Evolutionary conservation across 2,113 vertebrate species (phyloP), one percentile per base, ranked within the genome.

Genomic region (Chionis minor): DNA sequence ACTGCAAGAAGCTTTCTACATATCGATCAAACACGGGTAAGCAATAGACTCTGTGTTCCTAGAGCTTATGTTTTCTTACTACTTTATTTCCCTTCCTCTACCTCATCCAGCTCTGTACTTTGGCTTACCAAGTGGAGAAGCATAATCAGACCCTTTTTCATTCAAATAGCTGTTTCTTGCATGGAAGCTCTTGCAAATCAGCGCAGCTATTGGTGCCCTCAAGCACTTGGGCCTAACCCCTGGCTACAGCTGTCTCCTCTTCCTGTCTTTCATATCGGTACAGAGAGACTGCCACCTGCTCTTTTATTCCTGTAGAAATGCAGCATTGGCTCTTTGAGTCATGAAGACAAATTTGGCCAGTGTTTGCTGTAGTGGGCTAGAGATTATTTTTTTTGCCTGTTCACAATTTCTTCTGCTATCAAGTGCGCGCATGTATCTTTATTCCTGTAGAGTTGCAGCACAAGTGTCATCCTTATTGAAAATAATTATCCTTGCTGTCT

Each of bases 401-500:
- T 94, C 18, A 16, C 4, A 33, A 1, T 73, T 92, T 92, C 44
- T 81, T 67, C 26, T 81, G 27, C 10, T 18, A 21, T 49, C 26
- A 79, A 54, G 10, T 54, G 20, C 1, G 0, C 15, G 2, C 70
- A 28, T 63, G 14, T 58, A n/a, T 67, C 22, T 81, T 38, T 71
- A 61, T 71, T 75, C 51, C 44, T 63, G 63, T n/a, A 32, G 71
- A 58, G 51, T 44, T 4, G 7, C 42, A 63, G 86, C 58, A 88
- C 59, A 45, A 52, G 40, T 65, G 45, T 87, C 45, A 65, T 69
- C 49, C 0, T 1, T 79, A 59, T 32, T 0, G 28, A 63, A 89
- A 94, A 85, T 84, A 90, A 93, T 87, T 88, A 79, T 70, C 38
- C 58, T 82, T 89, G 51, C 73, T 65, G 52, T 81, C 51, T 94